Evolutionary conservation across 2,888 invertebrate genomes (phyloP), one percentile per base, ranked within the genome.

Genomic region (Congeria kusceri): DNA sequence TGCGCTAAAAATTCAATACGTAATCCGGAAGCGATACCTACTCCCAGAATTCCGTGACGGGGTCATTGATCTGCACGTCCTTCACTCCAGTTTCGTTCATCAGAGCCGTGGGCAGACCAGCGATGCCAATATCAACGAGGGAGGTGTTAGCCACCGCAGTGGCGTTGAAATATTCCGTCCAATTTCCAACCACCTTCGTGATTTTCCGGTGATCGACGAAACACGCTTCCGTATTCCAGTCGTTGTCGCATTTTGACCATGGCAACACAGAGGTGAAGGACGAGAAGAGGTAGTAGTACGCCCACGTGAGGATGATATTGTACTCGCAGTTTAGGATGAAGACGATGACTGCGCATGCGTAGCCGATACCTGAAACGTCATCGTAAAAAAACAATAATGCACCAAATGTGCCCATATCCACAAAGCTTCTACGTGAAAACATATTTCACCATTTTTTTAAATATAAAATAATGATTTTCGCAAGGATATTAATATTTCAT

Each of bases 291-390:
- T 96, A 97, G 94, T 96, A 96, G 81, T 97, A 94, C 0, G 96
- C 95, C 97, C 97, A 97, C 32, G 95, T 96, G 87, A 97, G 96
- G 88, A 97, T 96, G 68, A 97, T 96, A 93, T 97, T 97, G 89
- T 91, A 92, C 76, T 91, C 89, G 70, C 90, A 91, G 82, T 91
- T 92, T 29, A 91, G 85, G 5, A 92, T 79, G 73, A 91, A 91
- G 13, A 91, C 94, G 69, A 95, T 94, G 9, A 94, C 89, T 1
- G 94, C 92, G 4, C 94, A 80, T 18, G 91, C 91, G 65, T 87
- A 90, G 9, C 92, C 92, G 58, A 92, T 88, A 57, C 92, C 98
- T 96, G 97, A 97, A 90, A 82, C 20, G 25, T 63, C 28, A 73
- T 62, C 46, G n/a, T 15, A 58, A 61, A n/a, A n/a, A n/a, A n/a